These are phyloP conservation scores for Xestia rhomboidea DNA, from an alignment of 2,888 invertebrate genomes.

Conservation along the genomic window DNA sequence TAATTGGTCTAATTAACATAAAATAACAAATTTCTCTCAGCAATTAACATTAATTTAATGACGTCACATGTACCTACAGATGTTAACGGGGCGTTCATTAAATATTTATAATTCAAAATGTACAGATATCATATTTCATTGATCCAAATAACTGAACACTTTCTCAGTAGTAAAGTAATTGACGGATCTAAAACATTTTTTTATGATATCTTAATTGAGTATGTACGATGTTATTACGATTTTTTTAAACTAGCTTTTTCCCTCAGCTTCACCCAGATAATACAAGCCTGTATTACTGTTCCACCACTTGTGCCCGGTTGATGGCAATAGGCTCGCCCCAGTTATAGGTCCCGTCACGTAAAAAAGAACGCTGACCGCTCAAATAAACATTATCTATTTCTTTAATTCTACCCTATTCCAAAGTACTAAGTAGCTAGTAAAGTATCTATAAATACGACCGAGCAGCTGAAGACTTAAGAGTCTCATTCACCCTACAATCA, in stretches of 20 bases:
- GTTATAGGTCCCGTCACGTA: too few species aligned
- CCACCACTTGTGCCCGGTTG: too few species aligned
- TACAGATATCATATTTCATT: slow-evolving; percentile 52
- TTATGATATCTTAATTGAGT: slow-evolving; percentile 3
- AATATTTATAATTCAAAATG: slow-evolving; percentile 54
- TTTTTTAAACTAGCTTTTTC: not conserved
- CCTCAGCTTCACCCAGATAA: not conserved
- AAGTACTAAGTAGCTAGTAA: too few species aligned
- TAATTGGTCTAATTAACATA: slow-evolving; percentile 65
- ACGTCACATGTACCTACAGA: slow-evolving; percentile 29
- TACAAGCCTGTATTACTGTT: not conserved
- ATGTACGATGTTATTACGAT: not conserved
- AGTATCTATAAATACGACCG: too few species aligned
- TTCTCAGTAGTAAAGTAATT: slow-evolving; percentile 47
- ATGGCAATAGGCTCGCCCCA: too few species aligned
- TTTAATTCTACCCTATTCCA: too few species aligned
- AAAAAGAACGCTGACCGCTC: too few species aligned
- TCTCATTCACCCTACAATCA: too few species aligned
- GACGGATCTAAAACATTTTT: slow-evolving; percentile 33
- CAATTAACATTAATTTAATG: slow-evolving; percentile 61
- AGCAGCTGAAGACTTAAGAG: too few species aligned
- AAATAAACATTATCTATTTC: too few species aligned
- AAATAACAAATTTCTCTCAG: slow-evolving; percentile 62
- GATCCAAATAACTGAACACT: slow-evolving; percentile 39
- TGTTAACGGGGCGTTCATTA: slow-evolving; percentile 31